These are phyloP conservation scores for Brachystomella parvula DNA, from an alignment of 1,140 invertebrate genomes.

Conservation along the genomic window DNA sequence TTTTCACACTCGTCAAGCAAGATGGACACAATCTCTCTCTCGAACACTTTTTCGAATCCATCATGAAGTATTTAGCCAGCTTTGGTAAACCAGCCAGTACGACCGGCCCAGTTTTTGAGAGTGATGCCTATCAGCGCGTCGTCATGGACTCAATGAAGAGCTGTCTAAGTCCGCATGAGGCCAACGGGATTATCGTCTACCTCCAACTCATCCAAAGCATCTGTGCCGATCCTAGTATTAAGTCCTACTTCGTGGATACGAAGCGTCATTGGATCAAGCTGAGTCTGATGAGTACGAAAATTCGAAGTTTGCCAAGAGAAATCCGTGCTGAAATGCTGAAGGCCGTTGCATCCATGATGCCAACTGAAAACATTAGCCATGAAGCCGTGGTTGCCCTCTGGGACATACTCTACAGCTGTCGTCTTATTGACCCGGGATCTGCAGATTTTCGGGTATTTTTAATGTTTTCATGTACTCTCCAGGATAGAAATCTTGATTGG, in stretches of 20 bases:
- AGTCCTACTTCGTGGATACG: conserved; percentile 24
- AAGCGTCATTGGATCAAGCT: conserved; percentile 26
- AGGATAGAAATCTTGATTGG: conserved; percentile 8
- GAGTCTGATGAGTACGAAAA: conserved; percentile 19
- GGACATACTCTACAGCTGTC: conserved; percentile 30
- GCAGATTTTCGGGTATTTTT: conserved; percentile 28
- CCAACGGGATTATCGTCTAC: conserved; percentile 24
- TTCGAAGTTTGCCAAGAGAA: conserved; percentile 24
- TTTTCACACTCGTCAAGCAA: conserved; percentile 74
- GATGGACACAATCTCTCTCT: conserved; percentile 61
- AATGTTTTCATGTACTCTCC: too few species aligned
- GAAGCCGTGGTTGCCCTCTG: conserved; percentile 25
- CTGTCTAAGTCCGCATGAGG: conserved; percentile 28
- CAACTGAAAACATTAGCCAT: conserved; percentile 1
- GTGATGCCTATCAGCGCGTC: conserved; percentile 1
- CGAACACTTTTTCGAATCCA: conserved; percentile 81
- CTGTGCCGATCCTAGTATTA: conserved; percentile 1
- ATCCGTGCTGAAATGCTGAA: conserved; percentile 27
- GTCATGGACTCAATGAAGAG: conserved; percentile 15
- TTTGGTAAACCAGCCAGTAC: conserved; percentile 7
- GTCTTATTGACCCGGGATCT: conserved; percentile 22
- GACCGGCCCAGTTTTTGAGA: conserved; percentile 38
- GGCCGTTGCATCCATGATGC: conserved; percentile 26
- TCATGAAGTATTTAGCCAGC: conserved; percentile 62
- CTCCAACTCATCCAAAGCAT: conserved; percentile 24